Percentiles rank a stretch among this genome's conserved stretches.
Evolutionary conservation across 2,888 invertebrate species (phyloP).

Genomic region (Apodemia duryi): DNA sequence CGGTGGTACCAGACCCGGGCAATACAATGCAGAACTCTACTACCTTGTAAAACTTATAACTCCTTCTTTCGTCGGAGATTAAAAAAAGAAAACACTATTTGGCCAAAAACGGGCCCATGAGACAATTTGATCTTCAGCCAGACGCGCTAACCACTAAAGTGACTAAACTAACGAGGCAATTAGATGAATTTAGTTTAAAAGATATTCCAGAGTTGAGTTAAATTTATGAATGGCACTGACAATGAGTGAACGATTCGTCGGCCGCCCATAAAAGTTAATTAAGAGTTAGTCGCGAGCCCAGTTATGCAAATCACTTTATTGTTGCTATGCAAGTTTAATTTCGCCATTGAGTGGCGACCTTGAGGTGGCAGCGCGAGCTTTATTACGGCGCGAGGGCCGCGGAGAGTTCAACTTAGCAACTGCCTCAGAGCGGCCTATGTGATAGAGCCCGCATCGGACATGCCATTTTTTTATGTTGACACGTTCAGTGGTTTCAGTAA

Average conservation of each 20-base stretch:
- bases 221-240: not conserved
- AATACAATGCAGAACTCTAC: too few species aligned
- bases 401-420: not conserved
- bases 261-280: slow-evolving; percentile 5
- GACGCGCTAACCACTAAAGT: not conserved
- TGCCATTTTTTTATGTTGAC: too few species aligned
- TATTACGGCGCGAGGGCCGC: not conserved
- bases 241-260: not conserved
- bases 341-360: slow-evolving; percentile 35
- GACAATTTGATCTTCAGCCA: too few species aligned
- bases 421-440: not conserved
- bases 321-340: slow-evolving; percentile 55
- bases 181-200: too few species aligned
- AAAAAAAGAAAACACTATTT: too few species aligned
- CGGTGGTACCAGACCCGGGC: too few species aligned
- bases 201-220: not conserved
- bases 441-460: not conserved
- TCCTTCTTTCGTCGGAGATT: too few species aligned
- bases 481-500: too few species aligned
- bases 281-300: not conserved
- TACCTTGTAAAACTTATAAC: too few species aligned
- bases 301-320: slow-evolving; percentile 59
- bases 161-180: not conserved
- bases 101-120: too few species aligned
- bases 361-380: slow-evolving; percentile 21